phyloP scores from a whole-genome alignment of 2,797 vertebrate species.

The Novumbra hubbsi region DNA sequence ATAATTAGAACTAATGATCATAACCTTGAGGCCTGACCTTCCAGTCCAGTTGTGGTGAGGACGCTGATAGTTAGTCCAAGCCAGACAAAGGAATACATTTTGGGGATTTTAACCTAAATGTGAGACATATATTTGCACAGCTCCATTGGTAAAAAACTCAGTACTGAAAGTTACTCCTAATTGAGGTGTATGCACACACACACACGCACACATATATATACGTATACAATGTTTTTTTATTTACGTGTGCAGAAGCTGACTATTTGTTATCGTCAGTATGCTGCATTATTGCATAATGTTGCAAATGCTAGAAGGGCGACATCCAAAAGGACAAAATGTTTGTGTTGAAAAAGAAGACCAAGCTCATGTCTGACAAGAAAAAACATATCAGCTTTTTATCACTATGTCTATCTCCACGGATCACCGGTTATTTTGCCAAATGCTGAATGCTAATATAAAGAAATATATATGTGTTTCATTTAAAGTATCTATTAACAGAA shows the following conservation, averaged over 20 bases:
- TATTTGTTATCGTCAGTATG: neutral
- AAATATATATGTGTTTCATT: neutral
- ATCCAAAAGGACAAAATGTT: neutral
- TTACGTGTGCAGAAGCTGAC: neutral
- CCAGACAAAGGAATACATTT: neutral
- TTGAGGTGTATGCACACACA: conserved; percentile 4
- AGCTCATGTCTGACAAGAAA: neutral
- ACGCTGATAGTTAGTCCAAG: neutral
- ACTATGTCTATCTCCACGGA: neutral
- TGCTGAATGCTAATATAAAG: neutral
- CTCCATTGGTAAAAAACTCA: too few relatives aligned
- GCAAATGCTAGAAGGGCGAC: neutral
- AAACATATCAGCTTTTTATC: neutral
- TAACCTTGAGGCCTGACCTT: too few relatives aligned
- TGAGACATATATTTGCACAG: too few relatives aligned
- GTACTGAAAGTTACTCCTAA: neutral
- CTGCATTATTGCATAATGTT: neutral
- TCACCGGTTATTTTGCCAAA: neutral
- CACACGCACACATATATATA: neutral
- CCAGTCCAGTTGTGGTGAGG: neutral
- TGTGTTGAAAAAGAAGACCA: neutral
- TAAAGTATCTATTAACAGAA: neutral
- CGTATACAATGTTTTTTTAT: too few relatives aligned
- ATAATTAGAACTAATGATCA: too few relatives aligned
- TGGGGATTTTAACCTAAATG: neutral